Evolutionary conservation across 2,797 vertebrate species (phyloP), one percentile per base, ranked within the genome.

Genomic region (Myioborus melanocephalus): DNA sequence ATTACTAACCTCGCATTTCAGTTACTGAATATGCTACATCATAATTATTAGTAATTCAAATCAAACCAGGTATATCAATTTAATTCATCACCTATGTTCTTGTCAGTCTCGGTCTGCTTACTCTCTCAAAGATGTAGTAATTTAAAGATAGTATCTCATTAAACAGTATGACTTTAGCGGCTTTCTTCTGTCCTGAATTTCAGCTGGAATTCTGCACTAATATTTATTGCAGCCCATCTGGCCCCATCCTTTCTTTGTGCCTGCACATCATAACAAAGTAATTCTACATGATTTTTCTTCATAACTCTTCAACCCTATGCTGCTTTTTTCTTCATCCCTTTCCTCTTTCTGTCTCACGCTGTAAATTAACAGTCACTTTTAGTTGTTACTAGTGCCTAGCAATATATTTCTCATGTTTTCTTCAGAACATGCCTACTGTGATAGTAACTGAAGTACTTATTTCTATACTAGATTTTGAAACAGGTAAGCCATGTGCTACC

Each of bases 41-140:
- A 80, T 91, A 95, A 93, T 96, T 95, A 93, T 78, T 96, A 87
- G 93, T 92, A 94, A 96, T 96, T 96, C 95, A 96, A 96, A 96
- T 97, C 93, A 95, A 94, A 96, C 94, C 92, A 94, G 76, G 61
- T 79, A 61, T 87, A 92, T 94, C 79, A 95, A 37, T 94, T 87
- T 93, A 91, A 94, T 95, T 96, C 63, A 92, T 95, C 89, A 90
- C 92, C 87, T 75, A 24, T 71, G 92, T 80, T 96, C 82, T 91
- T 94, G 77, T 95, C 90, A 80, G 76, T 91, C 79, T 86, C 41
- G 79, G 59, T 93, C 94, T 95, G 82, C 82, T 90, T 19, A 27
- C 83, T 92, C 7, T 17, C 61, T 94, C 73, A 80, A 91, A 87
- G 87, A 87, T 59, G 71, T 64, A 83, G 76, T 92, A 84, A 95